phyloP scores from a whole-genome alignment of 2,113 vertebrate genomes.

The Ctenodactylus gundi region DNA sequence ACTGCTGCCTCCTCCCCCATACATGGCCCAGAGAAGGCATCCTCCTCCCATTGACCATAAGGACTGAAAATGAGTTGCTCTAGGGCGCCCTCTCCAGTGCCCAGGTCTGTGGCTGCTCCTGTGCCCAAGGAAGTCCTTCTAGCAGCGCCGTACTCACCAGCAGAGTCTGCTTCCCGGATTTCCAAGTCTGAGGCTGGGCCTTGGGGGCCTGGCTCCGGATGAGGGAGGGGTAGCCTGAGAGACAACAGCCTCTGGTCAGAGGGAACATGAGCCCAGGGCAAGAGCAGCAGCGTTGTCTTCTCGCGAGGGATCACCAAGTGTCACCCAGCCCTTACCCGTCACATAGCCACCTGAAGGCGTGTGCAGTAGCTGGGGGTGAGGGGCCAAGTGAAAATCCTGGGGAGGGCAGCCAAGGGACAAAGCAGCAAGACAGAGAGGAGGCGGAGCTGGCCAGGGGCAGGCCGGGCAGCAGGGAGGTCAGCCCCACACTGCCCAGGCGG shows the following conservation, averaged over 20 bases:
- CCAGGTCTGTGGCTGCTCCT: neutral
- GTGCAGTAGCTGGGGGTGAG: neutral
- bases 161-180: conserved; percentile 86
- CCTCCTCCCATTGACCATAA: neutral
- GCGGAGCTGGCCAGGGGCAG: neutral
- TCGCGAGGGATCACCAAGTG: neutral
- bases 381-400: neutral
- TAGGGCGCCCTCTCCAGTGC: neutral
- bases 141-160: conserved; percentile 79
- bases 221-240: conserved; percentile 86
- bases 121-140: neutral
- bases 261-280: neutral
- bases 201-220: conserved; percentile 86
- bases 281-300: neutral
- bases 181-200: conserved; percentile 88
- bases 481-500: no score
- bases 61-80: neutral
- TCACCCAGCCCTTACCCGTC: conserved; percentile 46
- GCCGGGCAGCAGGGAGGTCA: neutral
- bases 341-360: conserved; percentile 49
- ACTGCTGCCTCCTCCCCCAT: neutral
- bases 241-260: conserved; percentile 58
- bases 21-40: neutral
- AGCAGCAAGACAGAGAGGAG: conserved; percentile 8
- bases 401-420: neutral